A percentile compares a stretch with the other conserved stretches of the same genome.
phyloP scores from a whole-genome alignment of 2,888 invertebrate species.

The Tanytarsus gracilentus region DNA sequence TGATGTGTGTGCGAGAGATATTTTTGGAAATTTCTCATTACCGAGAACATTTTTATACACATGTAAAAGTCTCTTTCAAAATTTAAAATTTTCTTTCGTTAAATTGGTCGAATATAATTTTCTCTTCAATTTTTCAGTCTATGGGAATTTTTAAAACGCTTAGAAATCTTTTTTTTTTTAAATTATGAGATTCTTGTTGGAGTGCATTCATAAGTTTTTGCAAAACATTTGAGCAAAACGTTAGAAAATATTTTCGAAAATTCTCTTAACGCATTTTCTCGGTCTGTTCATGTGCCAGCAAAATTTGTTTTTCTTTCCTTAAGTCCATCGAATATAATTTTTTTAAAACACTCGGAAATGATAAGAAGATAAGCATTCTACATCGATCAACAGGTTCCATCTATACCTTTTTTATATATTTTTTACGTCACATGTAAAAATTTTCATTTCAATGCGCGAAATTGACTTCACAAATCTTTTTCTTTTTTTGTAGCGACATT shows the following conservation, averaged over 20 bases:
- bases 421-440: background rate
- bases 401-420: background rate
- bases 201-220: background rate
- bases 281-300: no score
- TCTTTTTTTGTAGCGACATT: background rate
- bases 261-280: no score
- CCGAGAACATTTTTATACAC: no score
- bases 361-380: background rate
- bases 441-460: background rate
- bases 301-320: background rate
- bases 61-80: background rate
- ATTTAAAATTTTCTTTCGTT: background rate
- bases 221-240: background rate
- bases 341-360: background rate
- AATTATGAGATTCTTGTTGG: background rate
- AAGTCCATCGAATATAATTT: background rate
- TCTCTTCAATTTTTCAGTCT: background rate
- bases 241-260: no score
- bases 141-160: background rate
- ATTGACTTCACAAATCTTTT: background rate
- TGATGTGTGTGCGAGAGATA: no score
- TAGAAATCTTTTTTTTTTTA: background rate
- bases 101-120: slow-evolving; percentile 7
- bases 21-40: background rate
- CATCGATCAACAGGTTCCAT: background rate